Evolutionary conservation across 2,113 vertebrate genomes (phyloP).

Genomic region (Tachysurus fulvidraco): DNA sequence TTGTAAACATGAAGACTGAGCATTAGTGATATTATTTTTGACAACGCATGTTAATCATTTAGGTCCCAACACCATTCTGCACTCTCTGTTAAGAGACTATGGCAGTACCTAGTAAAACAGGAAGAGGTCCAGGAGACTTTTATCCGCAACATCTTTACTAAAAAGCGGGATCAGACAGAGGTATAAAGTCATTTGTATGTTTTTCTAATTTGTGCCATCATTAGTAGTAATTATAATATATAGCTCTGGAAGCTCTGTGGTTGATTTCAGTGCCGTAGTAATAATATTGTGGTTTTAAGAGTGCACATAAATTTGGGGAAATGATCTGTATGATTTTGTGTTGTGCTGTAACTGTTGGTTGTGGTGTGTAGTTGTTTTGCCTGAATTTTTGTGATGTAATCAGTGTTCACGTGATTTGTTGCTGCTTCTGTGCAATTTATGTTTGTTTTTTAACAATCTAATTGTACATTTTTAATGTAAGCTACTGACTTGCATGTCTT

Average conservation of each 20-base stretch:
- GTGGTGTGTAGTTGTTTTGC: constrained; percentile 8
- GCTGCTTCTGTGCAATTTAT: constrained; percentile 8
- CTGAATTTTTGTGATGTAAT: constrained; percentile 5
- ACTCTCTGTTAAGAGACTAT: constrained; percentile 89
- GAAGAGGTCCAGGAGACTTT: constrained; percentile 95
- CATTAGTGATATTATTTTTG: background rate
- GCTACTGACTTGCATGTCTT: constrained; percentile 66
- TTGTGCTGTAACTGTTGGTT: background rate
- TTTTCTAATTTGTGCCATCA: background rate
- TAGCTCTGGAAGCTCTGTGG: background rate
- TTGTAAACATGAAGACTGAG: background rate
- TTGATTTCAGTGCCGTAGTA: background rate
- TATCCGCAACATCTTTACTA: constrained; percentile 94
- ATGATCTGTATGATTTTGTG: background rate
- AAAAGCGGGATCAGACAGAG: constrained; percentile 84
- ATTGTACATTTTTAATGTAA: constrained; percentile 58
- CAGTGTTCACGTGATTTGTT: constrained; percentile 38
- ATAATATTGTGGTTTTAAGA: background rate
- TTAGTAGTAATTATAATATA: background rate
- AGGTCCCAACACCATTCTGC: constrained; percentile 84
- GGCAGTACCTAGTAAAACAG: constrained; percentile 95
- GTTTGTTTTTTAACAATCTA: constrained; percentile 64
- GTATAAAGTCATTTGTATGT: constrained; percentile 61
- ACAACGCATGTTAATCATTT: constrained; percentile 28
- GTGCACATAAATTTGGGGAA: background rate